A percentile compares a stretch with the other conserved stretches of the same genome.
Evolutionary conservation across 2,113 vertebrate genomes (phyloP).

Genomic region (Embiotoca jacksoni): DNA sequence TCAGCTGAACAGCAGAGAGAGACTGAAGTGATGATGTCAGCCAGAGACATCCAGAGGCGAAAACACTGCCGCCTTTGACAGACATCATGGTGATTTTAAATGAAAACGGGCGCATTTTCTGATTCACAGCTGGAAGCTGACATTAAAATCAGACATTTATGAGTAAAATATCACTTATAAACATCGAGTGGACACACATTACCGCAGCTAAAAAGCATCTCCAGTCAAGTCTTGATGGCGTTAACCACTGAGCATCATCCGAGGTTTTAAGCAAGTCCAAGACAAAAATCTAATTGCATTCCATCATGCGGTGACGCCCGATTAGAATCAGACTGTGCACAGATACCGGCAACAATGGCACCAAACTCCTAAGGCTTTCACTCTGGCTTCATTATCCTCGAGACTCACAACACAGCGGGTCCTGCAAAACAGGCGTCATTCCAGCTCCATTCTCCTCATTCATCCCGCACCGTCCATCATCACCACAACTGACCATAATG

Average conservation of each 20-base stretch:
- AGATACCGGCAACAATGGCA: constrained; percentile 1
- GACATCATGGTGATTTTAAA: background rate
- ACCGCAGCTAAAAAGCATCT: background rate
- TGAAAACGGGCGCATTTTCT: background rate
- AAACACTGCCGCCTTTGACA: background rate
- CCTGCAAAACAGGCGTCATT: constrained; percentile 22
- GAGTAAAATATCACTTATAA: background rate
- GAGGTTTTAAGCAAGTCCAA: background rate
- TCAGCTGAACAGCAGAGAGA: constrained; percentile 5
- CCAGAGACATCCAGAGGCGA: background rate
- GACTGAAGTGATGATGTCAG: constrained; percentile 11
- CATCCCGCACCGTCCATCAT: constrained; percentile 36
- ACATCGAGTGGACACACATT: background rate
- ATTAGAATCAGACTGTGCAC: constrained; percentile 22
- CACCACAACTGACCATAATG: constrained; percentile 55
- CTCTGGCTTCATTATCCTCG: constrained; percentile 38
- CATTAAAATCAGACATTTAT: constrained; percentile 12
- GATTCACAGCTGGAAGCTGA: constrained; percentile 21
- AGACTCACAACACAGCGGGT: constrained; percentile 34
- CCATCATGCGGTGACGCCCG: constrained; percentile 9
- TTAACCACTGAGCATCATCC: background rate
- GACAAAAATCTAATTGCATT: constrained; percentile 26
- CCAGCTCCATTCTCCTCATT: constrained; percentile 36
- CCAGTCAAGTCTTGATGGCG: background rate
- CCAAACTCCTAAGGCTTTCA: constrained; percentile 4